These are phyloP conservation scores for Pammene aurita DNA, from an alignment of 2,888 invertebrate genomes.

Conservation along the genomic window DNA sequence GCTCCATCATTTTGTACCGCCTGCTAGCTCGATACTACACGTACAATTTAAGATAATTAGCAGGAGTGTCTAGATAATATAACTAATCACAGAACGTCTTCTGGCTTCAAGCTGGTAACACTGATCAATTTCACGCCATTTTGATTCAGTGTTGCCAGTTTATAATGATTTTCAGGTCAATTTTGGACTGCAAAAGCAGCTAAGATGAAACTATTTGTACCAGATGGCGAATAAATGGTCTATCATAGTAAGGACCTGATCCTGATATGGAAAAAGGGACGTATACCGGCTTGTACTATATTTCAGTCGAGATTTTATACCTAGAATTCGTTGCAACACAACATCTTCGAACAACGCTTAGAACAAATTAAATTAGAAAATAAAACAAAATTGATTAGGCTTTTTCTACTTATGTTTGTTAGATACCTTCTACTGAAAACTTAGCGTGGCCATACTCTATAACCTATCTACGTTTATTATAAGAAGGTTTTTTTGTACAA, in stretches of 20 bases:
- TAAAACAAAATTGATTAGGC: no score
- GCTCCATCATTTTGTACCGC: no score
- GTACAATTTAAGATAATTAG: no score
- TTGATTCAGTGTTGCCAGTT: background rate
- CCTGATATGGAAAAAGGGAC: constrained; percentile 45
- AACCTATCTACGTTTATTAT: no score
- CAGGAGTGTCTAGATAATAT: no score
- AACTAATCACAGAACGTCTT: background rate
- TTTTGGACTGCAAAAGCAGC: constrained; percentile 14
- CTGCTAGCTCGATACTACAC: no score
- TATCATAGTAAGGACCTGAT: constrained; percentile 8
- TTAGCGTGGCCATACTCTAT: no score
- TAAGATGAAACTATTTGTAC: constrained; percentile 8
- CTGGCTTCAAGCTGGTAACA: background rate
- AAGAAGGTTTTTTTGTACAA: no score
- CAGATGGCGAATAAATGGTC: constrained; percentile 6
- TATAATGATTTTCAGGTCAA: background rate
- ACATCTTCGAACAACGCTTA: constrained; percentile 1
- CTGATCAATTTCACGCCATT: background rate
- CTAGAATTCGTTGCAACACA: constrained; percentile 44
- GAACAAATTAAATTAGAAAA: no score
- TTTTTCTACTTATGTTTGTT: no score
- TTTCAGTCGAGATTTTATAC: constrained; percentile 49
- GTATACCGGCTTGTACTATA: constrained; percentile 57
- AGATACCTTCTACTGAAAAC: no score